Conservation (phyloP, 1,140 invertebrate genomes). For the Drosophila burlai region DNA sequence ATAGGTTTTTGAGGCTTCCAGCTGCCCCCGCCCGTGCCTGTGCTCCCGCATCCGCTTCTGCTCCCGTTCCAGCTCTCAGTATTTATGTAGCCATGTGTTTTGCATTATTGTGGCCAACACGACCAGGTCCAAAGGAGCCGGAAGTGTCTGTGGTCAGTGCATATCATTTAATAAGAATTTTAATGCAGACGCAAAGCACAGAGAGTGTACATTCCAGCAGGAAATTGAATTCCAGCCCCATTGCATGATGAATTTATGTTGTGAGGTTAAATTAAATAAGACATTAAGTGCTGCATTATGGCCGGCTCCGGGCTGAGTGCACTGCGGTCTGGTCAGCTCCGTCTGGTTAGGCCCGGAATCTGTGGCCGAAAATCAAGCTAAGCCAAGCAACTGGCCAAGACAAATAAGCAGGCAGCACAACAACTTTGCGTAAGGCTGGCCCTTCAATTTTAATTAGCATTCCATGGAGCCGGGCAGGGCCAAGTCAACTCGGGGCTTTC, state of each 20-base stretch:
- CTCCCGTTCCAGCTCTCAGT: background rate
- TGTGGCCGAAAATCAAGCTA: constrained; percentile 18
- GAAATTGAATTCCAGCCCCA: constrained; percentile 59
- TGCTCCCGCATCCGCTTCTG: background rate
- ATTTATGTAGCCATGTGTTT: constrained; percentile 41
- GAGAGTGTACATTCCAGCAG: constrained; percentile 26
- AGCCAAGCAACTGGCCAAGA: constrained; percentile 36
- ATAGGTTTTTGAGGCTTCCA: constrained; percentile 61
- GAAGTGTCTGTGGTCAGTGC: constrained; percentile 18
- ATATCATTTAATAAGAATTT: constrained; percentile 62
- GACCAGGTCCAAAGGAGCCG: constrained; percentile 18
- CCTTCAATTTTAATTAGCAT: constrained; percentile 53
- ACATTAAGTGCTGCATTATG: constrained; percentile 52
- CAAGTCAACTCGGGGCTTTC: constrained; percentile 3
- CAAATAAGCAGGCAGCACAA: constrained; percentile 21
- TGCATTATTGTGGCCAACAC: constrained; percentile 40
- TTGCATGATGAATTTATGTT: constrained; percentile 58
- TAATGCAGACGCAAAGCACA: constrained; percentile 36
- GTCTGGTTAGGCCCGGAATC: constrained; percentile 28
- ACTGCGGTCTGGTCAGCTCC: constrained; percentile 32
- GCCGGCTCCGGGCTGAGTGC: constrained; percentile 22
- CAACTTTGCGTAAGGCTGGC: constrained; percentile 1
- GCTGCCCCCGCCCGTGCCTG: background rate
- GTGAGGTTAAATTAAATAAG: constrained; percentile 58
- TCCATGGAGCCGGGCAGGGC: constrained; percentile 4